phyloP scores from a whole-genome alignment of 2,797 vertebrate species.

The Poecile montanus region DNA sequence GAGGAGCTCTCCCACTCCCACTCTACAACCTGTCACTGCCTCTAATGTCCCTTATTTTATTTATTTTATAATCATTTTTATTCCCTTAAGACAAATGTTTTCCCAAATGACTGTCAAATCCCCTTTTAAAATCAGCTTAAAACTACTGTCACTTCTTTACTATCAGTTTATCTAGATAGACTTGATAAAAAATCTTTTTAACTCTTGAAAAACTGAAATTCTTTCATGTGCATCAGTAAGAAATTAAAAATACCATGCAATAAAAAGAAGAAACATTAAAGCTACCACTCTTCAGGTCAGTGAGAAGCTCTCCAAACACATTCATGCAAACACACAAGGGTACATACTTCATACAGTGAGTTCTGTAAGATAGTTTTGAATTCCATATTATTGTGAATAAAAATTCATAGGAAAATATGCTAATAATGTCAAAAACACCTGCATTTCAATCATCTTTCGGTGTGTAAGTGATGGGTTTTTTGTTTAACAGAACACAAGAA shows the following conservation, averaged over 20 bases:
- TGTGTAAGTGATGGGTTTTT: rapidly evolving
- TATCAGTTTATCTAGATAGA: not conserved
- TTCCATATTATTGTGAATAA: not conserved
- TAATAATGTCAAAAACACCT: not conserved
- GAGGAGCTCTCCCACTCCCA: not conserved
- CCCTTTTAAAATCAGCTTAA: not conserved
- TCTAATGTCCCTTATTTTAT: not conserved
- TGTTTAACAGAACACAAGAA: not conserved
- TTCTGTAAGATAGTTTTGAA: not conserved
- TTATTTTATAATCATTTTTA: not conserved
- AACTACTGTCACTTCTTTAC: not conserved
- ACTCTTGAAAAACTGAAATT: not conserved
- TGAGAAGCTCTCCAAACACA: not conserved
- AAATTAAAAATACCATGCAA: not conserved
- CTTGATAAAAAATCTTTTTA: not conserved
- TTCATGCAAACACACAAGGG: not conserved
- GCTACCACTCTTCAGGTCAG: not conserved
- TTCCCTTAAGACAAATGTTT: not conserved
- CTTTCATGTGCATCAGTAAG: not conserved
- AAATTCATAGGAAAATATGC: not conserved
- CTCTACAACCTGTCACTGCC: not conserved
- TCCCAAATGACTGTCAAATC: not conserved
- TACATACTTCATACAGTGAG: rapidly evolving
- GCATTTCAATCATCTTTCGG: not conserved
- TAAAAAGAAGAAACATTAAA: not conserved